Base-by-base conservation (phyloP, 2,888 invertebrate species). In the Pandemis cinnamomeana region DNA sequence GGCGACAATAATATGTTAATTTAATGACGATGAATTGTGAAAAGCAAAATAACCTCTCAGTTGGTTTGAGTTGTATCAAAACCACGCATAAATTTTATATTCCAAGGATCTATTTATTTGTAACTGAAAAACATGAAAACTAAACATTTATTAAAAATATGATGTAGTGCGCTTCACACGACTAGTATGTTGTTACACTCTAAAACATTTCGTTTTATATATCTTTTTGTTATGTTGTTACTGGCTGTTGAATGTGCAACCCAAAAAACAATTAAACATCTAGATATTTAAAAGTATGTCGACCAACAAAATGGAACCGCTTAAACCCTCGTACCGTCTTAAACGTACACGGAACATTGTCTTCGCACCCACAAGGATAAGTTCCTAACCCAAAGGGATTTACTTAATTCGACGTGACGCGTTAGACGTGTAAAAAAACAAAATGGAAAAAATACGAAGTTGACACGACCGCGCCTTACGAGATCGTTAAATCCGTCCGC, bases 381-480 rank as follows among this genome's bases (percentile, higher is more conserved):
- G 86, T 88, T 85, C 81, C 82, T 86, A 81, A 87, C 89, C 82
- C 85, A 87, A 88, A 89, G 85, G 89, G 93, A 91, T 92, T 93
- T 92, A 85, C 86, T 87, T 93, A 93, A 93, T 92, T 91, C 92
- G 87, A 92, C 86, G 87, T 91, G 93, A 93, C 90, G 87, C 88
- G 87, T 84, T 86, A 90, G 92, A 92, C 91, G 87, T 82, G 81
- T 83, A 82, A 82, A 83, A 87, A 86, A 83, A 85, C 88, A 83
- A 84, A 46, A 80, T 81, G 78, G 72, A 83, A 85, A 87, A 88
- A 89, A 88, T 89, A 83, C 80, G 80, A 84, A 88, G 83, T 84
- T 90, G 91, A 92, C 89, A 86, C 85, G 87, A 85, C 86, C 87
- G 88, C 86, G 86, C 87, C 89, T 89, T 87, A 89, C 89, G 90